phyloP scores from a whole-genome alignment of 2,888 invertebrate genomes.

The Uropetala carovei region DNA sequence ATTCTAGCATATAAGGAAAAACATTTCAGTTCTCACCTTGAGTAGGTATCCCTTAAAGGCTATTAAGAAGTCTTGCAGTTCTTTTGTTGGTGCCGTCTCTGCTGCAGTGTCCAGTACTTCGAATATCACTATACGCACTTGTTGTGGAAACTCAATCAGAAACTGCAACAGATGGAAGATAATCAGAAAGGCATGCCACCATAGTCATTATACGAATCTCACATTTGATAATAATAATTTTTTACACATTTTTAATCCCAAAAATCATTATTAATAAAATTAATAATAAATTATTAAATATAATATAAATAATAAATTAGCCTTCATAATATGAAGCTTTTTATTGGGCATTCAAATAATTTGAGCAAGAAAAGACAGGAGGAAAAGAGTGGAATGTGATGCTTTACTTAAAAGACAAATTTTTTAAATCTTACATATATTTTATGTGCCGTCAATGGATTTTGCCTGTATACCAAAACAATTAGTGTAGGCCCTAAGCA shows the following conservation, averaged over 20 bases:
- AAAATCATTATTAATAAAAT: neutral
- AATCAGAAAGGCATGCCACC: too few relatives aligned
- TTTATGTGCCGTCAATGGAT: neutral
- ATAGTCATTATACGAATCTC: slow-evolving; percentile 66
- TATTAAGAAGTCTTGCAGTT: slow-evolving; percentile 80
- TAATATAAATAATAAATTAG: neutral
- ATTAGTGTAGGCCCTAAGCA: neutral
- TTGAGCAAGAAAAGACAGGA: neutral
- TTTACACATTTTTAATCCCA: neutral
- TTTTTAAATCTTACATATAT: neutral
- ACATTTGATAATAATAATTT: too few relatives aligned
- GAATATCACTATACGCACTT: slow-evolving; percentile 74
- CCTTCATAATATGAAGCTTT: too few relatives aligned
- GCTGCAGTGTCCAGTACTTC: slow-evolving; percentile 79
- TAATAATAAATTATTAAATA: neutral
- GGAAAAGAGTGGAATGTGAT: neutral
- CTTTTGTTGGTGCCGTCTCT: slow-evolving; percentile 80
- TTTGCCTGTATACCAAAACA: neutral
- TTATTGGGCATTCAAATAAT: too few relatives aligned
- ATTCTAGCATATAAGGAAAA: neutral
- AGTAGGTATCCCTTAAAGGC: slow-evolving; percentile 80
- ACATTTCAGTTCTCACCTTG: slow-evolving; percentile 75
- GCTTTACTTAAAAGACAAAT: neutral
- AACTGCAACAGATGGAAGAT: slow-evolving; percentile 58
- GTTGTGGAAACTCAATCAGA: slow-evolving; percentile 74